A percentile compares a stretch with the other conserved stretches of the same genome.
Conservation (phyloP, 2,888 invertebrate species). For the Therioaphis trifolii region DNA sequence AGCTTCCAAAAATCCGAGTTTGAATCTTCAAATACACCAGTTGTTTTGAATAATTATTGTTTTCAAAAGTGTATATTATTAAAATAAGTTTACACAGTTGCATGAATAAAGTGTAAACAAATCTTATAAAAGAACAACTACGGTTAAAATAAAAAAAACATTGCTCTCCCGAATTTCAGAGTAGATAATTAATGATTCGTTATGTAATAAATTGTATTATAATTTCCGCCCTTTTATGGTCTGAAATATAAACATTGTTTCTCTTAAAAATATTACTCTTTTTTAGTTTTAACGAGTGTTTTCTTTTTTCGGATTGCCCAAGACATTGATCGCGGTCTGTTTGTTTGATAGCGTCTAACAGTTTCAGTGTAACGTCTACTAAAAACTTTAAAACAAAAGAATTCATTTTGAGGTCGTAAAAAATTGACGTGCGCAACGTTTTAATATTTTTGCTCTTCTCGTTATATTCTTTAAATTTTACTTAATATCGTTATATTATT, state of each 20-base stretch:
- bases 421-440: background rate
- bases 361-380: background rate
- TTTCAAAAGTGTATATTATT: background rate
- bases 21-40: no score
- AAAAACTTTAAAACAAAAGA: conserved; percentile 19
- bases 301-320: background rate
- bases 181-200: conserved; percentile 30
- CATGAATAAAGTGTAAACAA: background rate
- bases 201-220: background rate
- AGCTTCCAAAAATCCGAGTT: no score
- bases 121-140: background rate
- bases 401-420: background rate
- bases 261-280: background rate
- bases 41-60: background rate
- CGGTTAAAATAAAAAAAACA: background rate
- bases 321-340: conserved; percentile 6
- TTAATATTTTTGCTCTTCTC: conserved; percentile 1
- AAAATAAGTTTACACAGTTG: background rate
- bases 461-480: background rate
- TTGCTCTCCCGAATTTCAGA: background rate
- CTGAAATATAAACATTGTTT: background rate
- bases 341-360: background rate
- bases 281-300: background rate
- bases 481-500: background rate
- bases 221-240: background rate